A percentile compares a stretch with the other conserved stretches of the same genome.
Evolutionary conservation across 2,797 vertebrate genomes (phyloP).

Genomic region (Adelosebastes latens): DNA sequence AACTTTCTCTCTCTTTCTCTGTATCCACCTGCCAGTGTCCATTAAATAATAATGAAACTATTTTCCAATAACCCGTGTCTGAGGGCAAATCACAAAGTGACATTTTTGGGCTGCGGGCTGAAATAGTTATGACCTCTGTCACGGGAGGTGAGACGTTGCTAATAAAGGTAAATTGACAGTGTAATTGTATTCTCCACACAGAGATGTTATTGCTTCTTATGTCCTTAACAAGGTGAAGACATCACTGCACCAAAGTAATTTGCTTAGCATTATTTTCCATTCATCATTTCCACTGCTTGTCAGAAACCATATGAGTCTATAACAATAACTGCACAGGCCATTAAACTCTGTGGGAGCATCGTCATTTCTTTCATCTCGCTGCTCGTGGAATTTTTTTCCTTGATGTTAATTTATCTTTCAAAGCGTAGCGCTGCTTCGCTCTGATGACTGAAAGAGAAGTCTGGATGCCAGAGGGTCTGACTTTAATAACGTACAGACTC

Average conservation of each 20-base stretch:
- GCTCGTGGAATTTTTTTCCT: background rate
- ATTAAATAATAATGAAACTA: background rate
- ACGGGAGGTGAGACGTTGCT: background rate
- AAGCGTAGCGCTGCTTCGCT: background rate
- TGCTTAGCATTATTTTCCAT: background rate
- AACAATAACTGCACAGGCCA: background rate
- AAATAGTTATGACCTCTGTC: background rate
- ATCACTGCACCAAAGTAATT: background rate
- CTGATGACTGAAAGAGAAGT: background rate
- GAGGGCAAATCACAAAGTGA: background rate
- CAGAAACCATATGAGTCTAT: background rate
- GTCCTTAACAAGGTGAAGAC: conserved; percentile 7
- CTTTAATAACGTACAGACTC: background rate
- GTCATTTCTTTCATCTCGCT: background rate
- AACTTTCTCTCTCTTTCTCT: background rate
- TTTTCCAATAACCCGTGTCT: background rate
- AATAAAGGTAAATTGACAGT: conserved; percentile 14
- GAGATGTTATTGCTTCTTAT: background rate
- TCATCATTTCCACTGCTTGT: background rate
- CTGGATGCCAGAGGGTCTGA: conserved; percentile 2
- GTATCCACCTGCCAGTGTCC: background rate
- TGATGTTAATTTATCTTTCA: conserved; percentile 4
- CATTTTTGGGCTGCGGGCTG: background rate
- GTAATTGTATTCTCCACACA: background rate
- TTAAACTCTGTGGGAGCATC: background rate